Base-by-base conservation (phyloP, 1,140 invertebrate species). In the Ostrea denselamellosa region DNA sequence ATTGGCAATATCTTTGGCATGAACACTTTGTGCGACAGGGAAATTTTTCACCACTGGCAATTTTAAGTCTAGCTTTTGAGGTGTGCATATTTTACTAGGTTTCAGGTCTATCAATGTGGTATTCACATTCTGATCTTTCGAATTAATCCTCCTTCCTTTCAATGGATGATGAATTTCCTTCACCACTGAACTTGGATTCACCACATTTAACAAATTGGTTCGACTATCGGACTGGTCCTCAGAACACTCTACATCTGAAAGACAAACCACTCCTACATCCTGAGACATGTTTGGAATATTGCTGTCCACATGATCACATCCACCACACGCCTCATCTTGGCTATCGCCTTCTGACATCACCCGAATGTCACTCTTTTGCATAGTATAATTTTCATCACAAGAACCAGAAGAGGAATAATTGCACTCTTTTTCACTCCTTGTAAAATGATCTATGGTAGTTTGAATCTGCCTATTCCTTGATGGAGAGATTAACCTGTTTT, bases 401-500 rank as follows among this genome's bases (percentile, higher is more conserved):
- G 44, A 52, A 54, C 44, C 44, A 83, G 82, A 83, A 53, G 82
- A 83, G 82, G 44, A 53, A 83, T 52, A 71, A 86, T 54, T 89
- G 77, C 88, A 77, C 9, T 83, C 51, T 54, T 87, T 52, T 54
- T 85, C 83, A 77, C n/a, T 88, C 22, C 22, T 88, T 22, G 10
- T 68, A 71, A 51, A 17, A 25, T 81, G 58, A 25, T 88, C 54
- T 51, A 81, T 53, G 44, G 53, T 81, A n/a, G 62, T 44, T 17
- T 68, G 51, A 62, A 86, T 53, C 58, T 87, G 88, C 25, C 86
- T 83, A 83, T 89, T 89, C 34, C 84, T 51, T 56, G 53, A 84
- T 44, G 52, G 34, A 83, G 58, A 77, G 58, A 77, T 56, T 28
- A 58, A 25, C 28, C 34, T 85, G 58, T 91, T 86, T 83, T 91